Evolutionary conservation across 2,888 invertebrate species (phyloP).

Genomic region (Lobophora halterata): DNA sequence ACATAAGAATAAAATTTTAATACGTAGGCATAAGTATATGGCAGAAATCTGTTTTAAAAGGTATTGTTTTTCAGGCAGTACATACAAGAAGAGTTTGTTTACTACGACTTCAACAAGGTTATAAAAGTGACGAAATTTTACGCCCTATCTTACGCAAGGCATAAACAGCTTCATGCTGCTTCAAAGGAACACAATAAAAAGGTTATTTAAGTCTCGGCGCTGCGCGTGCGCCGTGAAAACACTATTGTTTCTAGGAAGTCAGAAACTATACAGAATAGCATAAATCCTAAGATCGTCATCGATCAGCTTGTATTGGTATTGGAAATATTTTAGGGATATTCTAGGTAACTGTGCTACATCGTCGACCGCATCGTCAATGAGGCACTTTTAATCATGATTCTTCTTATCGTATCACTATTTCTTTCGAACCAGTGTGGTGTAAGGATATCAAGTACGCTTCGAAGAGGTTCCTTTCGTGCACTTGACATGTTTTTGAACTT

Average conservation of each 20-base stretch:
- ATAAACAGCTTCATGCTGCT: conserved; percentile 23
- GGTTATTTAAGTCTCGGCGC: conserved; percentile 18
- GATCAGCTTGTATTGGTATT: conserved; percentile 19
- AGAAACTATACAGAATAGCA: conserved; percentile 22
- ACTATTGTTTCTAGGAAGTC: conserved; percentile 27
- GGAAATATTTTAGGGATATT: conserved; percentile 5
- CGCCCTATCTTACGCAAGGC: conserved; percentile 16
- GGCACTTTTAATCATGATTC: no score
- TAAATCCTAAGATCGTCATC: conserved; percentile 25
- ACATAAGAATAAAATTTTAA: no score
- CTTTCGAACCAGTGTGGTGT: no score
- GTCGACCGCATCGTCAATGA: background rate
- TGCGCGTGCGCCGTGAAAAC: conserved; percentile 7
- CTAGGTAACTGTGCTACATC: no score
- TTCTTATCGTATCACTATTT: no score
- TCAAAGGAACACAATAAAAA: conserved; percentile 25
- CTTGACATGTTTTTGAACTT: no score
- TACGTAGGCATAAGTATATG: no score
- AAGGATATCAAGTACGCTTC: no score
- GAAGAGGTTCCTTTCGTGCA: no score
- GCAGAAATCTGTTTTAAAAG: no score
- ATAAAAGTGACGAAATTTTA: conserved; percentile 23
- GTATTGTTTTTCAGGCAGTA: no score
- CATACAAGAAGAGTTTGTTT: conserved; percentile 7
- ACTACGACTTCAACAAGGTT: conserved; percentile 25